Evolutionary conservation across 2,113 vertebrate genomes (phyloP).

Genomic region (Thryonomys swinderianus): DNA sequence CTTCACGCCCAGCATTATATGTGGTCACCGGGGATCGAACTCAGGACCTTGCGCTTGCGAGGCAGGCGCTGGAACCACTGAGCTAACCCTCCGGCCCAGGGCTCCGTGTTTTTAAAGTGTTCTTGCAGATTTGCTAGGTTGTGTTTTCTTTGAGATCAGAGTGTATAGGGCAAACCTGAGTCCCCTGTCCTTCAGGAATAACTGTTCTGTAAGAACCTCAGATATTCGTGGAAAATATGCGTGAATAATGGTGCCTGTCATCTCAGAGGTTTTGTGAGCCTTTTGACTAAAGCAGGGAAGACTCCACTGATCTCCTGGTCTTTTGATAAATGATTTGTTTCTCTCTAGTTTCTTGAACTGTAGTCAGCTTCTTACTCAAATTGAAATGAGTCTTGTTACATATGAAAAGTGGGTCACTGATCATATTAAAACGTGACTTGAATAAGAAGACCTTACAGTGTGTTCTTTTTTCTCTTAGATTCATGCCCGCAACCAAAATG

Average conservation of each 20-base stretch:
- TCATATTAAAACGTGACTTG: neutral
- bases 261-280: slow-evolving; percentile 14
- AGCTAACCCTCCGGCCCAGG: too few relatives aligned
- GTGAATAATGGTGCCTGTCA: neutral
- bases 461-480: slow-evolving; percentile 88
- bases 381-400: neutral
- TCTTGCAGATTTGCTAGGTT: neutral
- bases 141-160: slow-evolving; percentile 53
- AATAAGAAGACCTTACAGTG: slow-evolving; percentile 30
- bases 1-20: too few relatives aligned
- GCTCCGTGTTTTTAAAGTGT: neutral
- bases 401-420: neutral
- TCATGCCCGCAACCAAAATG: slow-evolving; percentile 96
- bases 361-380: neutral
- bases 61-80: too few relatives aligned
- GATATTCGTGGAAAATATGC: slow-evolving; percentile 14
- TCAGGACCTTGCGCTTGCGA: too few relatives aligned
- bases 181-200: neutral
- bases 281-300: neutral
- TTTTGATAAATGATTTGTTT: neutral
- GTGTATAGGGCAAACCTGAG: neutral
- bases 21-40: too few relatives aligned
- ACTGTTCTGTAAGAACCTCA: neutral
- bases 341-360: neutral
- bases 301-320: neutral